These are phyloP conservation scores for Drosophila kikkawai DNA, from an alignment of 1,140 invertebrate genomes.

Conservation along the genomic window DNA sequence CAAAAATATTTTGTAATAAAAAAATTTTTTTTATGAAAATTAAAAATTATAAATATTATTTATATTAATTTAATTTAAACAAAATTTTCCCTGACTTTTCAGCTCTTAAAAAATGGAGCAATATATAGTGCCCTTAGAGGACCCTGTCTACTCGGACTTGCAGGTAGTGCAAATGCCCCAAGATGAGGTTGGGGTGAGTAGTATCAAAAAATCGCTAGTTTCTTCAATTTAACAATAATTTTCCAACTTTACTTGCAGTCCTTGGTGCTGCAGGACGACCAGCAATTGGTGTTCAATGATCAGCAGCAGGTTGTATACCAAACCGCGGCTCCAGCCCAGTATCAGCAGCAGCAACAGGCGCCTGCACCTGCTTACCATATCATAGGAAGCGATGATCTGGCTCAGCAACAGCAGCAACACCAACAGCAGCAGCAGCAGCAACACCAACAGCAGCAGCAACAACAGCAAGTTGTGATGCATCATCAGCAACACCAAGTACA, in stretches of 20 bases:
- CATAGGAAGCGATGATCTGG: conserved; percentile 69
- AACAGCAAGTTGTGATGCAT: conserved; percentile 69
- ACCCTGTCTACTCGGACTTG: conserved; percentile 72
- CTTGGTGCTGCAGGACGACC: conserved; percentile 75
- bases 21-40: too few relatives aligned
- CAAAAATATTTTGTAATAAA: background rate
- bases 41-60: background rate
- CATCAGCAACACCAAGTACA: conserved; percentile 61
- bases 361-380: conserved; percentile 72
- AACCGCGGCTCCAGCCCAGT: conserved; percentile 64
- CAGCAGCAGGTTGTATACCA: conserved; percentile 83
- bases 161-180: conserved; percentile 81
- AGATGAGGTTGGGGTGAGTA: conserved; percentile 79
- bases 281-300: conserved; percentile 77
- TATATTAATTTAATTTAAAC: background rate
- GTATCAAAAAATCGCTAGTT: background rate
- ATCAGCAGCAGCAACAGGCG: conserved; percentile 66
- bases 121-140: conserved; percentile 69
- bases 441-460: conserved; percentile 60
- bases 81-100: background rate
- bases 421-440: conserved; percentile 54
- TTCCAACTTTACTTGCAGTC: conserved; percentile 25
- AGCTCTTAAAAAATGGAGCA: conserved; percentile 54
- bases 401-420: conserved; percentile 72
- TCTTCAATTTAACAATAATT: background rate